A percentile compares a stretch with the other conserved stretches of the same genome.
Conservation (phyloP, 2,113 vertebrate species). For the Hyaena hyaena region DNA sequence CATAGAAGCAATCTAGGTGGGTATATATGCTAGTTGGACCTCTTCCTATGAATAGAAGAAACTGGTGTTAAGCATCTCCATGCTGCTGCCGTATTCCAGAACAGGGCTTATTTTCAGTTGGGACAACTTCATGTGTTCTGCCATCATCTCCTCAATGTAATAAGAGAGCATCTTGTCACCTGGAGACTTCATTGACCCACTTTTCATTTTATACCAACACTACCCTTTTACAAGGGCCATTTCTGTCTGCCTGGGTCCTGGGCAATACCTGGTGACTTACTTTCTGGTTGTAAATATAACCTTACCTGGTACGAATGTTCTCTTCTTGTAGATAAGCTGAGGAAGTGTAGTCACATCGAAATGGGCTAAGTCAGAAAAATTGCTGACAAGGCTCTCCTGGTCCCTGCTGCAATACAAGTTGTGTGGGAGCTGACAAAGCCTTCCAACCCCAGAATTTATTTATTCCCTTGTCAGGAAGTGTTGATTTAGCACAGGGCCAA, state of each 20-base stretch:
- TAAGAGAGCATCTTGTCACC: not conserved
- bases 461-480: conserved; percentile 65
- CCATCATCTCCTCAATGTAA: not conserved
- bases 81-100: not conserved
- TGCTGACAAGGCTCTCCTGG: not conserved
- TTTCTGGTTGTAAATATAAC: conserved; percentile 35
- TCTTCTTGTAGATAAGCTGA: not conserved
- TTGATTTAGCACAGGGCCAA: conserved; percentile 56
- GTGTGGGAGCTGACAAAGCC: conserved; percentile 53
- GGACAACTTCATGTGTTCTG: not conserved
- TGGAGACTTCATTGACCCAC: not conserved
- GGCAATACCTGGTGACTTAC: not conserved
- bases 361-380: not conserved
- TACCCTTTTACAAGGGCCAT: not conserved
- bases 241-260: not conserved
- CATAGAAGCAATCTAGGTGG: not conserved
- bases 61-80: not conserved
- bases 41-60: not conserved
- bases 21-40: not conserved
- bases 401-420: not conserved
- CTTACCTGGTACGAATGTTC: not conserved
- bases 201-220: not conserved
- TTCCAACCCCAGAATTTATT: conserved; percentile 52
- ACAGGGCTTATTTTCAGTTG: not conserved
- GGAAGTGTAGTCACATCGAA: not conserved